Evolutionary conservation across 2,113 vertebrate genomes (phyloP).

Genomic region (Chroicocephalus ridibundus): DNA sequence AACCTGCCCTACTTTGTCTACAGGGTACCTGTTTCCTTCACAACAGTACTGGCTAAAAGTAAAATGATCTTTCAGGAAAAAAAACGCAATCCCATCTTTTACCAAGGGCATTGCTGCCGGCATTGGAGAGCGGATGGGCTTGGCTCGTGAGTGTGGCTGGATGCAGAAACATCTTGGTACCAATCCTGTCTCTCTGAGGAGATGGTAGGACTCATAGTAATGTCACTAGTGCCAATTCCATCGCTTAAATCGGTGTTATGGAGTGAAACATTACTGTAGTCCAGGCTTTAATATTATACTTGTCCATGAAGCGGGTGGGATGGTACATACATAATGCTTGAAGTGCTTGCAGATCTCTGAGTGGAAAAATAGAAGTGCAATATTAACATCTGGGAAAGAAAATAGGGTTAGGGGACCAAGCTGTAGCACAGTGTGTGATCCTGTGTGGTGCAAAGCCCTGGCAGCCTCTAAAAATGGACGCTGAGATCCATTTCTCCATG

Average conservation of each 20-base stretch:
- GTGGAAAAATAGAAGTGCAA: neutral
- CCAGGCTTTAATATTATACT: neutral
- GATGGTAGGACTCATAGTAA: fast-evolving
- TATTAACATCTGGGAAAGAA: neutral
- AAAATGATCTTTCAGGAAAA: neutral
- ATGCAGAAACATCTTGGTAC: neutral
- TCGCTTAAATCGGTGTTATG: fast-evolving
- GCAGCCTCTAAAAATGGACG: neutral
- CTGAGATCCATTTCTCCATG: neutral
- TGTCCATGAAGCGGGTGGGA: no score
- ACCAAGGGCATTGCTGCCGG: neutral
- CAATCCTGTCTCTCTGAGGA: neutral
- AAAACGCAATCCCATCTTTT: fast-evolving
- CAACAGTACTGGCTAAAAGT: neutral
- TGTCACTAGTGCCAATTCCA: fast-evolving
- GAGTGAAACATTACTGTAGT: fast-evolving
- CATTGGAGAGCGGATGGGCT: neutral
- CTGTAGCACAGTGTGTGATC: neutral
- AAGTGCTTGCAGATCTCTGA: neutral
- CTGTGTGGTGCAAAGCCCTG: neutral
- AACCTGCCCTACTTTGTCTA: neutral
- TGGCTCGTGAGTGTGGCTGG: neutral
- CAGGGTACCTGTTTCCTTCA: neutral
- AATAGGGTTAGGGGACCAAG: neutral
- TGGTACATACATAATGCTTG: fast-evolving